phyloP scores from a whole-genome alignment of 2,888 invertebrate genomes.

The Miltochrista miniata region DNA sequence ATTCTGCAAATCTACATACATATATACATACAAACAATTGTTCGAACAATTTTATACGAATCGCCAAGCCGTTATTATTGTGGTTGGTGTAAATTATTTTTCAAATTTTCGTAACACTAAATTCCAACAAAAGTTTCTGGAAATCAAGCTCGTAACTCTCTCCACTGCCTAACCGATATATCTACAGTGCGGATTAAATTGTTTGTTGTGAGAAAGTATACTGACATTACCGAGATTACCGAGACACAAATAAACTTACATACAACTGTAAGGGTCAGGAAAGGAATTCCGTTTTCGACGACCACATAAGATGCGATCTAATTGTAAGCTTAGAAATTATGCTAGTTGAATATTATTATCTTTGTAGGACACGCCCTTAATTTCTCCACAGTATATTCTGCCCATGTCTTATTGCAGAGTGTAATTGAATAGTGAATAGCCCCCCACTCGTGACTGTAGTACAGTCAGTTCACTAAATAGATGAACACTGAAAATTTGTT shows the following conservation, averaged over 20 bases:
- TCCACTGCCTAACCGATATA: not conserved
- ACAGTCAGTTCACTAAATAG: constrained; percentile 31
- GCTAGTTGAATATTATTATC: constrained; percentile 40
- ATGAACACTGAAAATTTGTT: constrained; percentile 20
- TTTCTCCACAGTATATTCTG: constrained; percentile 32
- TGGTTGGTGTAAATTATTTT: too few species aligned
- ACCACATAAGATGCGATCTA: constrained; percentile 17
- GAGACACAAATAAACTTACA: not conserved
- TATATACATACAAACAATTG: too few species aligned
- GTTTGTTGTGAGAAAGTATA: not conserved
- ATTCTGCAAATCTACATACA: too few species aligned
- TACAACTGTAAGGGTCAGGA: constrained; percentile 5
- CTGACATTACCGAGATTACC: not conserved
- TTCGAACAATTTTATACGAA: too few species aligned
- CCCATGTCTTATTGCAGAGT: constrained; percentile 41
- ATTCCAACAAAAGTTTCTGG: not conserved
- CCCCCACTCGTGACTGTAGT: constrained; percentile 46
- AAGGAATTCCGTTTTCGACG: constrained; percentile 4
- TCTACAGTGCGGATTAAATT: not conserved
- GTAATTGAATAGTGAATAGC: constrained; percentile 53
- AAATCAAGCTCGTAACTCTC: not conserved
- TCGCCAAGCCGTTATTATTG: too few species aligned
- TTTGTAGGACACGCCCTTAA: constrained; percentile 42
- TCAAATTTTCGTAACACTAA: too few species aligned
- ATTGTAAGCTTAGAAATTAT: constrained; percentile 30